phyloP scores from a whole-genome alignment of 2,113 vertebrate species.

The Rhagologus leucostigma region DNA sequence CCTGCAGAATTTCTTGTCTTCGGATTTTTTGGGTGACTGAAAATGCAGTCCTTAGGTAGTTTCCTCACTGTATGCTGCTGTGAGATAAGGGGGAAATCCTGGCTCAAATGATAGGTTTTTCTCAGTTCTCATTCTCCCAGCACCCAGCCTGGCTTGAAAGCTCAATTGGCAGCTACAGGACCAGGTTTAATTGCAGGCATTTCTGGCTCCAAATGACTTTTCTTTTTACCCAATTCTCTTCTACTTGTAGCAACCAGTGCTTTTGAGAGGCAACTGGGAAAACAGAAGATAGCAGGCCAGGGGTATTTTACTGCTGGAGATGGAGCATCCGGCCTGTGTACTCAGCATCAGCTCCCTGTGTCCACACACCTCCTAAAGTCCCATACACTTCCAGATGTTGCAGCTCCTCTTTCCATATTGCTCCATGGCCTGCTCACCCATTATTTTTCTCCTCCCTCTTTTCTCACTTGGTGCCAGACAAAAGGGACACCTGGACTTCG shows the following conservation, averaged over 20 bases:
- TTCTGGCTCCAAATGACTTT: not conserved
- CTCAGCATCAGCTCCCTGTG: fast-evolving
- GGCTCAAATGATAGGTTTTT: not conserved
- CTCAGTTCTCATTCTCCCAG: not conserved
- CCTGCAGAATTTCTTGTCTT: not conserved
- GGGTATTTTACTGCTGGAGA: not conserved
- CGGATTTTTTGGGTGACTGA: not conserved
- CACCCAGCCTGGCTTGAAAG: not conserved
- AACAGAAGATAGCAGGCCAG: not conserved
- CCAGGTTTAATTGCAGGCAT: not conserved
- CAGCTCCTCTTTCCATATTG: not conserved
- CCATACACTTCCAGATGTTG: fast-evolving
- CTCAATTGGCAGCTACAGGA: not conserved
- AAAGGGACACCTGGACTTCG: not conserved
- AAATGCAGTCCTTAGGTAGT: not conserved
- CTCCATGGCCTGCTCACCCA: not conserved
- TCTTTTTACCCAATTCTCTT: not conserved
- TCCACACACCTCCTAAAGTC: not conserved
- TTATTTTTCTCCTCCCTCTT: not conserved
- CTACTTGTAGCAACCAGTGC: not conserved
- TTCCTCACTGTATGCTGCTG: not conserved
- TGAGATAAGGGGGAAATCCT: not conserved
- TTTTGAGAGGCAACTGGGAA: not conserved
- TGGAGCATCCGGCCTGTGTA: not conserved
- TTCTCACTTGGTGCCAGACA: not conserved